A percentile compares a stretch with the other conserved stretches of the same genome.
Evolutionary conservation across 2,113 vertebrate genomes (phyloP).

Genomic region (Neogobius melanostomus): DNA sequence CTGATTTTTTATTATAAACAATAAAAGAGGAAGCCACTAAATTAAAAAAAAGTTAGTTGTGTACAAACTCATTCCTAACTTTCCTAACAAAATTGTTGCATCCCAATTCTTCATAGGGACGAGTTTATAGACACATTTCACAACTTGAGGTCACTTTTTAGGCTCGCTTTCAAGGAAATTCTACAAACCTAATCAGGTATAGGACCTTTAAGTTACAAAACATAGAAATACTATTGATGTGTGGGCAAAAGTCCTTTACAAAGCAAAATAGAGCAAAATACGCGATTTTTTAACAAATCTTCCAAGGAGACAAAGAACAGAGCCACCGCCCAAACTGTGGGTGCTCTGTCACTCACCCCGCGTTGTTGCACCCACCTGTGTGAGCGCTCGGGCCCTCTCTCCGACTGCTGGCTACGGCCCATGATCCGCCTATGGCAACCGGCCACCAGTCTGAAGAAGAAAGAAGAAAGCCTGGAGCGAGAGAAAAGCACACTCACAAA

Average conservation of each 20-base stretch:
- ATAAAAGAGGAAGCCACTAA: too few relatives aligned
- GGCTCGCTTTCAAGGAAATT: too few relatives aligned
- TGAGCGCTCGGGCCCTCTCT: conserved; percentile 27
- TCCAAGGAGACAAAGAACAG: neutral
- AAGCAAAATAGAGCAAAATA: neutral
- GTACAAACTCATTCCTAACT: too few relatives aligned
- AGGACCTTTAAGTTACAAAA: too few relatives aligned
- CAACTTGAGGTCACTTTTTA: too few relatives aligned
- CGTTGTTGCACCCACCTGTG: conserved; percentile 57
- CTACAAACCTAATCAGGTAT: too few relatives aligned
- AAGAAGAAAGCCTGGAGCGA: conserved; percentile 25
- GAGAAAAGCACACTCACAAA: conserved; percentile 64
- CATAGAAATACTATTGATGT: too few relatives aligned
- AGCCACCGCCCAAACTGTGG: conserved; percentile 7
- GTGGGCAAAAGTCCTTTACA: neutral
- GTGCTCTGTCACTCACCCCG: conserved; percentile 21
- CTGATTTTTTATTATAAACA: too few relatives aligned
- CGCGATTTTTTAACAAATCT: neutral
- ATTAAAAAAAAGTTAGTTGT: too few relatives aligned
- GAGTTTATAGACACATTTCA: too few relatives aligned
- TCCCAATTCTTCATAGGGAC: too few relatives aligned
- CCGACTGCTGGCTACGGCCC: conserved; percentile 45
- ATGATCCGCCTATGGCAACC: conserved; percentile 59
- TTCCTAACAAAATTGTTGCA: too few relatives aligned
- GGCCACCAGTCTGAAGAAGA: conserved; percentile 46